Percentiles rank a stretch among this genome's conserved stretches.
Conservation (phyloP, 2,888 invertebrate genomes). For the Eretmocerus hayati region DNA sequence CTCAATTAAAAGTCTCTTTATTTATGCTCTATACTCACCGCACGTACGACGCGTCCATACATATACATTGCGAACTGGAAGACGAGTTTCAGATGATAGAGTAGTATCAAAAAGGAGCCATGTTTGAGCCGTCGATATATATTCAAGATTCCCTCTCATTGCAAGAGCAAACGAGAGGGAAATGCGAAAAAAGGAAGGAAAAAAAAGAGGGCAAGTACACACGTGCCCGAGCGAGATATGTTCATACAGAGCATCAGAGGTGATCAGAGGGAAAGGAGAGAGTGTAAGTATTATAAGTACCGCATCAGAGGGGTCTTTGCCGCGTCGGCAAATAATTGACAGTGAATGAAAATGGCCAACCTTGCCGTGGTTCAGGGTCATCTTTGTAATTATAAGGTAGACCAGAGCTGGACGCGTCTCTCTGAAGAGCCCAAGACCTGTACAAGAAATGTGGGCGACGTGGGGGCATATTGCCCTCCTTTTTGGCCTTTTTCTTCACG, state of each 20-base stretch:
- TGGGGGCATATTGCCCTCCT: too few species aligned
- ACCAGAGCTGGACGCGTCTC: not conserved
- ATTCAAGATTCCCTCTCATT: not conserved
- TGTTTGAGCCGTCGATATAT: conserved; percentile 11
- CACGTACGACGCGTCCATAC: too few species aligned
- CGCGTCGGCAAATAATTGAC: conserved; percentile 27
- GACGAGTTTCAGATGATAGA: too few species aligned
- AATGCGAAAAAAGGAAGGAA: not conserved
- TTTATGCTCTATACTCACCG: too few species aligned
- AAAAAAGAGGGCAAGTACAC: not conserved
- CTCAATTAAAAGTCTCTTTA: too few species aligned
- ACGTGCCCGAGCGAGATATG: not conserved
- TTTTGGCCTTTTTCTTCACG: too few species aligned
- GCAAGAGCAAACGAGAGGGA: not conserved
- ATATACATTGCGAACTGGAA: too few species aligned
- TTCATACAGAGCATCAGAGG: too few species aligned
- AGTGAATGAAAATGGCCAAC: conserved; percentile 20
- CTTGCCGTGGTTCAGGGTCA: conserved; percentile 16
- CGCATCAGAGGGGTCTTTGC: conserved; percentile 21
- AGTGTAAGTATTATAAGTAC: conserved; percentile 13
- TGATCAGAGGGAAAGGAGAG: not conserved
- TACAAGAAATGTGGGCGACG: conserved; percentile 21
- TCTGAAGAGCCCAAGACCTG: not conserved
- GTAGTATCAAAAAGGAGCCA: not conserved
- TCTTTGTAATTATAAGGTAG: conserved; percentile 20